phyloP scores from a whole-genome alignment of 2,888 invertebrate genomes.

The Macrophya alboannulata region DNA sequence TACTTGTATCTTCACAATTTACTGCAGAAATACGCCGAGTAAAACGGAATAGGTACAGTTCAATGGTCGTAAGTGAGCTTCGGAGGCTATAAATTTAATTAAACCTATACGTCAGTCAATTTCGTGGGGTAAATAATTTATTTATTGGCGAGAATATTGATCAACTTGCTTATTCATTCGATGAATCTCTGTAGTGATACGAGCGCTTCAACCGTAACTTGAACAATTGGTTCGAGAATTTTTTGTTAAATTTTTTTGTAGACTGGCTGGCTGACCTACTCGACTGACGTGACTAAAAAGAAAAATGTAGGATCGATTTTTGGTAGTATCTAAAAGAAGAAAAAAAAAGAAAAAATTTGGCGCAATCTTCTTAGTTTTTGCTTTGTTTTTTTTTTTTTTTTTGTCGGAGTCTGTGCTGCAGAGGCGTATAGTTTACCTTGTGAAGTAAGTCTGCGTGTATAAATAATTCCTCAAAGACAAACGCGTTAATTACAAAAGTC shows the following conservation, averaged over 20 bases:
- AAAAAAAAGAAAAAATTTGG: not conserved
- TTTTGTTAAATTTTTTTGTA: constrained; percentile 7
- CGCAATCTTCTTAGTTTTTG: not conserved
- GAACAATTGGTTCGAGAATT: not conserved
- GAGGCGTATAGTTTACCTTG: not conserved
- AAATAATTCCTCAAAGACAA: constrained; percentile 47
- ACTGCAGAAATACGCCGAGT: not conserved
- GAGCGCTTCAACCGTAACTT: constrained; percentile 6
- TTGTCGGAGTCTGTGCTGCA: not conserved
- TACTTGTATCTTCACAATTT: not conserved
- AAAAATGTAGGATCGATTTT: not conserved
- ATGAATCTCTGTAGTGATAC: not conserved
- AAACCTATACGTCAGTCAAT: not conserved
- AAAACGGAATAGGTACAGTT: not conserved
- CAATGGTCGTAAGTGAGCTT: not conserved
- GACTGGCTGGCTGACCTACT: constrained; percentile 17
- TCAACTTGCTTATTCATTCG: not conserved
- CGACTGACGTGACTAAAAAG: constrained; percentile 23
- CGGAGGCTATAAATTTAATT: not conserved
- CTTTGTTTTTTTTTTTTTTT: not conserved
- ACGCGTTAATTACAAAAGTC: constrained; percentile 45
- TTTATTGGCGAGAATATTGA: not conserved
- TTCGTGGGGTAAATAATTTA: not conserved
- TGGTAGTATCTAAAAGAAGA: not conserved
- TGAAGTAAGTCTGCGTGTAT: not conserved